Evolutionary conservation across 1,140 invertebrate species (phyloP).

Genomic region (Adoxophyes honmai): DNA sequence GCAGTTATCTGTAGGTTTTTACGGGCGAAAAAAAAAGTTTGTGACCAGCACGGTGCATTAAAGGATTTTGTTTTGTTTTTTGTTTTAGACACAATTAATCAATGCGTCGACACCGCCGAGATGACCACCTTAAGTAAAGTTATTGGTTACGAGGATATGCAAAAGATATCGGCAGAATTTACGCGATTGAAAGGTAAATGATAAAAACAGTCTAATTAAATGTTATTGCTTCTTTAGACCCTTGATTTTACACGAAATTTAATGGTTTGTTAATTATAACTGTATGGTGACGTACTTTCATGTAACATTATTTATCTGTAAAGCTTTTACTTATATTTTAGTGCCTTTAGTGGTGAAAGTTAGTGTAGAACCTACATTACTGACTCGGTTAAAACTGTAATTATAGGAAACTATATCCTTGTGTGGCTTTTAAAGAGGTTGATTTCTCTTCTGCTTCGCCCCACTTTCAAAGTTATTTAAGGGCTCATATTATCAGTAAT

Average conservation of each 20-base stretch:
- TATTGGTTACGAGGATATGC: constrained; percentile 60
- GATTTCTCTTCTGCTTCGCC: background rate
- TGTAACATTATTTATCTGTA: too few relatives aligned
- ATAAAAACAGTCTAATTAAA: too few relatives aligned
- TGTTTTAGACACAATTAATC: constrained; percentile 5
- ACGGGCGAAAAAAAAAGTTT: background rate
- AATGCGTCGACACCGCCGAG: constrained; percentile 18
- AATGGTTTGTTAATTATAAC: too few relatives aligned
- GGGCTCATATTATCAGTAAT: too few relatives aligned
- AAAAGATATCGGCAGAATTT: constrained; percentile 72
- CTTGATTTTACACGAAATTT: too few relatives aligned
- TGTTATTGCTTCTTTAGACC: too few relatives aligned
- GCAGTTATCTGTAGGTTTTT: background rate
- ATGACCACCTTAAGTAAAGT: constrained; percentile 56
- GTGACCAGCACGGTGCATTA: background rate
- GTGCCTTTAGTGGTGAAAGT: too few relatives aligned
- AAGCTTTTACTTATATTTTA: too few relatives aligned
- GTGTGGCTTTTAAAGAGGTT: background rate
- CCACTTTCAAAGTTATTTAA: too few relatives aligned
- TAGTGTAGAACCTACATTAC: too few relatives aligned
- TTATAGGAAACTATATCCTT: background rate
- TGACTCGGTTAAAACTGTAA: background rate
- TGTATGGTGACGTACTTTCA: too few relatives aligned
- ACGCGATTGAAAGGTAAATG: constrained; percentile 71
- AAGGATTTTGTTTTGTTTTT: constrained; percentile 11